Evolutionary conservation across 2,888 invertebrate genomes (phyloP).

Genomic region (Amphipoea oculea): DNA sequence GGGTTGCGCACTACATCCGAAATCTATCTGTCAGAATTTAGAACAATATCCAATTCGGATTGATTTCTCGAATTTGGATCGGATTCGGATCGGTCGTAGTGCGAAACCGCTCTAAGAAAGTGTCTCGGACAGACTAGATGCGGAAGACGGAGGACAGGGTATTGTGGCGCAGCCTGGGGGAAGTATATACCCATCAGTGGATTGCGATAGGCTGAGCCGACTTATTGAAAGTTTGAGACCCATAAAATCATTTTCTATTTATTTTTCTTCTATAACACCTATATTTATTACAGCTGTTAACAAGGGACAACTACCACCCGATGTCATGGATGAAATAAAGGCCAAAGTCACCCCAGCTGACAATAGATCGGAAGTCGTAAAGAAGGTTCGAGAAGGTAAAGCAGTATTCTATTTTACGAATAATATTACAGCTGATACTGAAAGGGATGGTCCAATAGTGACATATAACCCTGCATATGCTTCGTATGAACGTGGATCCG

Average conservation of each 20-base stretch:
- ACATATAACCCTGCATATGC: no score
- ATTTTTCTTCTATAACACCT: background rate
- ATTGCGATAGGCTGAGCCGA: background rate
- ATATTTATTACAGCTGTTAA: slow-evolving; percentile 18
- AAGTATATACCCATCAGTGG: no score
- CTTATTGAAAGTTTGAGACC: background rate
- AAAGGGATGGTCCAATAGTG: no score
- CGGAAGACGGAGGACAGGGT: background rate
- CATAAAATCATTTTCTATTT: background rate
- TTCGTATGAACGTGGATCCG: no score
- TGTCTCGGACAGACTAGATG: background rate
- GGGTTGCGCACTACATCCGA: no score
- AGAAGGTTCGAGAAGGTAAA: slow-evolving; percentile 37
- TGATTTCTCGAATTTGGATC: no score
- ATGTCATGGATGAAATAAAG: slow-evolving; percentile 36
- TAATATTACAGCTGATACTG: background rate
- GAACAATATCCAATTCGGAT: no score
- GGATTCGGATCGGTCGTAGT: no score
- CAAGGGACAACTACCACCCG: slow-evolving; percentile 34
- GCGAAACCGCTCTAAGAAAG: no score
- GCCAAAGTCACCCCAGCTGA: slow-evolving; percentile 17
- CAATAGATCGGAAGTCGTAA: slow-evolving; percentile 44
- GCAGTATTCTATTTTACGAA: background rate
- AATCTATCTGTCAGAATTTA: no score
- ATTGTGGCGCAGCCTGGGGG: background rate